Base-by-base conservation (phyloP, 1,140 invertebrate genomes). In the Lepidurus couesii region DNA sequence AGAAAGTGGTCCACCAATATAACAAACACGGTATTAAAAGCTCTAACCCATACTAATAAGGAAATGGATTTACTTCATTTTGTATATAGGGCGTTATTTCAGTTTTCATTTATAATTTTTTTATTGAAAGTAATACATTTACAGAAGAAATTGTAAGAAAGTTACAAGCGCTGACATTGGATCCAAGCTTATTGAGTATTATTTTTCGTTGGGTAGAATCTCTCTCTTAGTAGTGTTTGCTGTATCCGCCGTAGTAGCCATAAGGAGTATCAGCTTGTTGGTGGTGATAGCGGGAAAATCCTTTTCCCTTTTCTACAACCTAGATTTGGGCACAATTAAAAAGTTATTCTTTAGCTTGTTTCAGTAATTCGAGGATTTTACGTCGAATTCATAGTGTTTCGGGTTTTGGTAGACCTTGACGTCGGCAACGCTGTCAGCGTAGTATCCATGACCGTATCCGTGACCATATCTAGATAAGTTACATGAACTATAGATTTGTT, bases 321-420 rank as follows among this genome's bases (percentile, higher is more conserved):
- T 65, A 65, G 21, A 65, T 7, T 7, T 3, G 53, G n/a, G 16
- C 8, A 3, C 0, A 65, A 21, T 65, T 13, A 1, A 16, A 16
- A 65, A 21, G 53, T 7, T 21, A n/a, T 21, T n/a, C 7, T 7
- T 65, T 65, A 2, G 13, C 6, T 7, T n/a, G 6, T 65, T 7
- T n/a, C 4, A 7, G 6, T 65, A 65, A 65, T 65, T 7, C 7
- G 7, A 65, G 21, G 53, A 7, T 65, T 21, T 65, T 65, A 65
- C 53, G 53, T 65, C 53, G 21, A 65, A 65, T 65, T 65, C 53
- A n/a, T 65, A 65, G 53, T 65, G 53, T 65, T 65, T 65, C 53
- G 53, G 53, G 53, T 16, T 65, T 65, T 65, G 53, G 13, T 65
- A 65, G 6, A 65, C 53, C 21, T 65, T 65, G 21, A 65, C 53